Conservation (phyloP, 2,888 invertebrate genomes). For the Hesperia comma region DNA sequence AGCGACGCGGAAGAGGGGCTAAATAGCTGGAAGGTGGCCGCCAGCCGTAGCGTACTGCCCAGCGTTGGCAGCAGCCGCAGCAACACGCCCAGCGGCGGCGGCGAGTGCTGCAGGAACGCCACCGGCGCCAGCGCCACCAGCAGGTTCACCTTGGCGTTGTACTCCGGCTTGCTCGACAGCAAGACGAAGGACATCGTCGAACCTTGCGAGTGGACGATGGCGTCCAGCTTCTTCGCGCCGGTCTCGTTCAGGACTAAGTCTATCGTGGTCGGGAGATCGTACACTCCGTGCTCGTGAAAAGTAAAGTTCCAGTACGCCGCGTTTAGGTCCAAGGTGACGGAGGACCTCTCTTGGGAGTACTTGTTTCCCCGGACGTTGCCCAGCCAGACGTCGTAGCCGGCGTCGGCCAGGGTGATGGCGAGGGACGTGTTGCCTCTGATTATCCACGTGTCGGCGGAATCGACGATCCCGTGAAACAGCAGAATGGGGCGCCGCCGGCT, state of each 20-base stretch:
- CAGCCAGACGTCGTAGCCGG: slow-evolving; percentile 81
- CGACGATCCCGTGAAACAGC: slow-evolving; percentile 63
- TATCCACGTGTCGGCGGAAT: slow-evolving; percentile 64
- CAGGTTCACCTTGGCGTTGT: slow-evolving; percentile 82
- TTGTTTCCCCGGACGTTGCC: slow-evolving; percentile 84
- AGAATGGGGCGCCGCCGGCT: slow-evolving; percentile 55
- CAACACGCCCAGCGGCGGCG: slow-evolving; percentile 27
- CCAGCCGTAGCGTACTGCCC: slow-evolving; percentile 20
- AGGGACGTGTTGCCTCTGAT: slow-evolving; percentile 58
- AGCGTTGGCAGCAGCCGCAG: slow-evolving; percentile 28
- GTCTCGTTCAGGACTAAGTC: slow-evolving; percentile 69
- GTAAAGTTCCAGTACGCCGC: slow-evolving; percentile 81
- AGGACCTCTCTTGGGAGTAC: slow-evolving; percentile 84
- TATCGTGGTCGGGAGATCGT: slow-evolving; percentile 87
- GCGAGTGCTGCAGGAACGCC: slow-evolving; percentile 47
- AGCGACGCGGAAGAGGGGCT: slow-evolving; percentile 33
- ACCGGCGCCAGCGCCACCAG: slow-evolving; percentile 72
- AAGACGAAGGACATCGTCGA: slow-evolving; percentile 84
- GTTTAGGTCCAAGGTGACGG: slow-evolving; percentile 65
- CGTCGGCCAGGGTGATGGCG: slow-evolving; percentile 70
- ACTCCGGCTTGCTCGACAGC: slow-evolving; percentile 80
- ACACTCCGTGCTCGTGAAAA: slow-evolving; percentile 88
- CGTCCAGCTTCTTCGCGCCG: slow-evolving; percentile 81
- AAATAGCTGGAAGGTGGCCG: slow-evolving; percentile 37
- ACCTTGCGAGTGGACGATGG: slow-evolving; percentile 89